These are phyloP conservation scores for Dasypus novemcinctus DNA, from an alignment of 2,113 vertebrate species.

Conservation along the genomic window DNA sequence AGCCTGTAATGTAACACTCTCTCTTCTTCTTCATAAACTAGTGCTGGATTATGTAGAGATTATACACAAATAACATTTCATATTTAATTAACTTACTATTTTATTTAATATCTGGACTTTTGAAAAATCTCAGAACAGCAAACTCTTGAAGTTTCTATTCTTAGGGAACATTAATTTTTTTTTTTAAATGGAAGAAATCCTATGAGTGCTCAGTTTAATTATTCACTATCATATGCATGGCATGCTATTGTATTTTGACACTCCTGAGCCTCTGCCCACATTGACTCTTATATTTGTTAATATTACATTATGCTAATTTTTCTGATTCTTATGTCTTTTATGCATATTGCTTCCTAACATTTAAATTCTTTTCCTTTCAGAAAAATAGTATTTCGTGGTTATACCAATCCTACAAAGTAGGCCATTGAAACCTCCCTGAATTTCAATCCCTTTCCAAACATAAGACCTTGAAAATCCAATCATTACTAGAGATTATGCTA, in stretches of 20 bases:
- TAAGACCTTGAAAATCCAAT: slow-evolving; percentile 74
- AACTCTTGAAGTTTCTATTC: background rate
- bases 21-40: background rate
- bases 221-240: background rate
- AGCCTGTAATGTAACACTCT: background rate
- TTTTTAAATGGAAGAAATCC: background rate
- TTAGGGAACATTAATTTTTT: background rate
- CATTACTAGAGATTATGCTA: slow-evolving; percentile 64
- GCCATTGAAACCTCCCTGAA: background rate
- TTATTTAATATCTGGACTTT: background rate
- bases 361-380: slow-evolving; percentile 2
- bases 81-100: background rate
- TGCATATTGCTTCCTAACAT: background rate
- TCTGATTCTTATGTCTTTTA: background rate
- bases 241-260: background rate
- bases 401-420: background rate
- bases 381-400: background rate
- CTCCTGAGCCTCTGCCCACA: background rate
- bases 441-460: slow-evolving; percentile 63
- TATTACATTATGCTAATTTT: background rate
- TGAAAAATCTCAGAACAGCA: background rate
- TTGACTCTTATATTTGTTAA: background rate
- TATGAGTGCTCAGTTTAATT: background rate
- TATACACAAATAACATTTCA: background rate
- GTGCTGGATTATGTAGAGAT: background rate